A percentile compares a stretch with the other conserved stretches of the same genome.
phyloP scores from a whole-genome alignment of 2,888 invertebrate genomes.

The Drosophila borealis region DNA sequence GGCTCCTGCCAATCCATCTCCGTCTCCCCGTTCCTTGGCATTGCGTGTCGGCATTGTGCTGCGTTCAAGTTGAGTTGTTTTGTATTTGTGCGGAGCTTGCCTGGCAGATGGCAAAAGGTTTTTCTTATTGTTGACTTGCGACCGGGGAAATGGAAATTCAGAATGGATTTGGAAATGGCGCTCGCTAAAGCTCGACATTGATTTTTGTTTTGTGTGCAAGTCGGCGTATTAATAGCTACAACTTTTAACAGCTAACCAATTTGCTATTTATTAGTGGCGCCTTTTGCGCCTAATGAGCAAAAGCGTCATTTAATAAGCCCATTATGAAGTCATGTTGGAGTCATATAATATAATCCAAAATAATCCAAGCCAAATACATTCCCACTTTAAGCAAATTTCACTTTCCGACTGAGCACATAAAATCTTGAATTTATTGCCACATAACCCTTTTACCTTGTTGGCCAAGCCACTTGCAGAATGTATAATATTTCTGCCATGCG shows the following conservation, averaged over 20 bases:
- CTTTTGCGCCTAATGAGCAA: conserved; percentile 29
- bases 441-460: conserved; percentile 57
- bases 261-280: conserved; percentile 45
- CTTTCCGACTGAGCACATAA: conserved; percentile 46
- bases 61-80: conserved; percentile 36
- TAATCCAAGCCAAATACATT: background rate
- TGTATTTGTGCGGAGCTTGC: conserved; percentile 15
- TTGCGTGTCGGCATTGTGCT: conserved; percentile 66
- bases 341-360: too few relatives aligned
- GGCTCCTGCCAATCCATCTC: conserved; percentile 2
- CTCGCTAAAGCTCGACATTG: conserved; percentile 48
- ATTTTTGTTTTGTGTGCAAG: conserved; percentile 49
- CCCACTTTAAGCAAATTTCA: conserved; percentile 13
- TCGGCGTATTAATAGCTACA: conserved; percentile 43
- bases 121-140: conserved; percentile 51
- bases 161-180: conserved; percentile 15
- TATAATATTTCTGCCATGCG: conserved; percentile 10
- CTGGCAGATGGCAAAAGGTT: conserved; percentile 54
- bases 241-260: conserved; percentile 29
- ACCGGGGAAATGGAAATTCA: conserved; percentile 17
- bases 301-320: conserved; percentile 35
- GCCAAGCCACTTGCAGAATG: conserved; percentile 14
- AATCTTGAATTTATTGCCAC: conserved; percentile 66
- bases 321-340: conserved; percentile 53
- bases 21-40: conserved; percentile 4